A percentile compares a stretch with the other conserved stretches of the same genome.
Conservation (phyloP, 2,888 invertebrate genomes). For the Sarcophaga caerulescens region DNA sequence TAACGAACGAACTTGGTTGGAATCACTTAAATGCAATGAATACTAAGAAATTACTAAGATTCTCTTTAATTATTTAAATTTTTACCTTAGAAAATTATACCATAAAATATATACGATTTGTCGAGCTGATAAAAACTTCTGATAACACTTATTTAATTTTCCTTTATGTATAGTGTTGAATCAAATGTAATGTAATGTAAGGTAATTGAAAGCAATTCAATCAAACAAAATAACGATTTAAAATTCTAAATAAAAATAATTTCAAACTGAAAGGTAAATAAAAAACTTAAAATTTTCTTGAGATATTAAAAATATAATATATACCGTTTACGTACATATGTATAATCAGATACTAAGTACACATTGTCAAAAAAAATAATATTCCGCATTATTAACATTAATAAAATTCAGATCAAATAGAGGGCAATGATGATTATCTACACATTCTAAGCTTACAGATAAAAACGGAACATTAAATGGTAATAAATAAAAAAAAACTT, state of each 20-base stretch:
- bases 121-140: neutral
- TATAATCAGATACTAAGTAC: too few species aligned
- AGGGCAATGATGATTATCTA: neutral
- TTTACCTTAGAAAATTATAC: neutral
- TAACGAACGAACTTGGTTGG: too few species aligned
- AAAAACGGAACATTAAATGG: neutral
- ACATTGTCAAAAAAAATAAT: too few species aligned
- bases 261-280: neutral
- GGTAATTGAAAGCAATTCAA: neutral
- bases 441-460: neutral
- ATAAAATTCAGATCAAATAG: too few species aligned
- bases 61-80: neutral
- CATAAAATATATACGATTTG: neutral
- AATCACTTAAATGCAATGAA: neutral
- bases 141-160: neutral
- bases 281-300: neutral
- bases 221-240: too few species aligned
- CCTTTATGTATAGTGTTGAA: neutral
- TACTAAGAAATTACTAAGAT: neutral
- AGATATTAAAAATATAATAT: too few species aligned
- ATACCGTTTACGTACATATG: too few species aligned
- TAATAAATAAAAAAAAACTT: conserved; percentile 21
- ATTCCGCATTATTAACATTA: too few species aligned
- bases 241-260: neutral
- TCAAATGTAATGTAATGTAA: neutral